Evolutionary conservation across 2,113 vertebrate species (phyloP), one percentile per base, ranked within the genome.

Genomic region (Cyprinus carpio): DNA sequence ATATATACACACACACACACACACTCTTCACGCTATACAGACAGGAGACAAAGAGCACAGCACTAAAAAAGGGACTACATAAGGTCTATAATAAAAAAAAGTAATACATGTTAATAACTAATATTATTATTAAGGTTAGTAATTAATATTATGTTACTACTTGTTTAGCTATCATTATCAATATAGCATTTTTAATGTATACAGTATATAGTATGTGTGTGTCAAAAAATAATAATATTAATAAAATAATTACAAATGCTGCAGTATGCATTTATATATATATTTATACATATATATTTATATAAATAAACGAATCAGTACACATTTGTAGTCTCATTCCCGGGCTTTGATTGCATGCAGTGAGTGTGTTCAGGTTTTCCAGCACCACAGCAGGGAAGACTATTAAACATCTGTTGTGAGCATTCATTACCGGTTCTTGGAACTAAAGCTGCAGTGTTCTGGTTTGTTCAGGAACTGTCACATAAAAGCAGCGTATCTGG

Each of bases 341-440:
- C 20, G 23, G 20, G 40, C 29, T 18, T n/a, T 27, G 71, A 27
- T 46, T 46, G 40, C 46, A 76, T 76, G 16, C 49, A 27, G 46
- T 20, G 74, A 54, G 74, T 76, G 85, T 43, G 67, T 79, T 78
- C 84, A 65, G 85, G 40, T 89, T 62, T 83, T 11, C 37, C 49
- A 56, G 69, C 23, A 84, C 75, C 86, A 23, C 84, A 85, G 87
- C 72, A 34, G 84, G 81, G 83, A 86, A 67, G 81, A 69, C 71
- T 71, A 69, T 87, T 85, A 80, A 90, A 65, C 86, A 90, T 90
- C 85, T 90, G 75, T 82, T 78, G 72, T 83, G 77, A 49, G 49
- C 40, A 12, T 75, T 46, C 80, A 37, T 83, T 88, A 60, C 51
- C 11, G 74, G 34, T 60, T 78, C 75, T 84, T 86, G 46, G n/a